phyloP scores from a whole-genome alignment of 2,888 invertebrate species.

The Drosophila pseudotakahashii region DNA sequence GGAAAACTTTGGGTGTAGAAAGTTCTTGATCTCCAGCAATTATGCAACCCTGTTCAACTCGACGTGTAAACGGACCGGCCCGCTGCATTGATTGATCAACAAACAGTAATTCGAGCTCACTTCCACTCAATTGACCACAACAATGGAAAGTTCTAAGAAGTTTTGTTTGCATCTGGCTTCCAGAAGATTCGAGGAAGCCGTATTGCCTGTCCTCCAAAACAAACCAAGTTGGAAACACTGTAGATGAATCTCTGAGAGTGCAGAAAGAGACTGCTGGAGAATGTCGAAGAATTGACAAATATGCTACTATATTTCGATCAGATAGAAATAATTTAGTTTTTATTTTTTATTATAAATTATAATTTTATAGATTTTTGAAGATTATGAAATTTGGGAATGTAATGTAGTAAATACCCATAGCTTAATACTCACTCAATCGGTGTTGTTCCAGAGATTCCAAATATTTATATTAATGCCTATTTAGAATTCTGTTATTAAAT shows the following conservation, averaged over 20 bases:
- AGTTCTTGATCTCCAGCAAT: constrained; percentile 27
- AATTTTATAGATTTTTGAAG: too few relatives aligned
- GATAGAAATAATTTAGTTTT: too few relatives aligned
- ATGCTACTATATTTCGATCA: not conserved
- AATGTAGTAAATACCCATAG: too few relatives aligned
- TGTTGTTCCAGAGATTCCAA: too few relatives aligned
- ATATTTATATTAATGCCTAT: too few relatives aligned
- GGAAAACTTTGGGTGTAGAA: constrained; percentile 33
- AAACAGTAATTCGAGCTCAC: constrained; percentile 60
- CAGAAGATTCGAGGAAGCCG: constrained; percentile 47
- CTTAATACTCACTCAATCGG: too few relatives aligned
- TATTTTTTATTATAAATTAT: too few relatives aligned
- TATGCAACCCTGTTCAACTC: constrained; percentile 27
- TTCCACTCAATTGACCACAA: constrained; percentile 59
- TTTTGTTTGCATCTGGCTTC: constrained; percentile 35
- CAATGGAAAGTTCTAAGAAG: constrained; percentile 61
- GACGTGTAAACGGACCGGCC: constrained; percentile 13
- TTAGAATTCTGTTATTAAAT: too few relatives aligned
- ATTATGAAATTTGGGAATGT: too few relatives aligned
- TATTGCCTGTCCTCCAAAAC: constrained; percentile 1
- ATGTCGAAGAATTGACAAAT: not conserved
- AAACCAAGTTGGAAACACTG: not conserved
- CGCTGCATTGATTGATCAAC: constrained; percentile 50
- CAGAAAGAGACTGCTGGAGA: not conserved
- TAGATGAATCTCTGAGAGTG: not conserved